These are phyloP conservation scores for Clistopyga incitator DNA, from an alignment of 2,888 invertebrate species.

Conservation along the genomic window DNA sequence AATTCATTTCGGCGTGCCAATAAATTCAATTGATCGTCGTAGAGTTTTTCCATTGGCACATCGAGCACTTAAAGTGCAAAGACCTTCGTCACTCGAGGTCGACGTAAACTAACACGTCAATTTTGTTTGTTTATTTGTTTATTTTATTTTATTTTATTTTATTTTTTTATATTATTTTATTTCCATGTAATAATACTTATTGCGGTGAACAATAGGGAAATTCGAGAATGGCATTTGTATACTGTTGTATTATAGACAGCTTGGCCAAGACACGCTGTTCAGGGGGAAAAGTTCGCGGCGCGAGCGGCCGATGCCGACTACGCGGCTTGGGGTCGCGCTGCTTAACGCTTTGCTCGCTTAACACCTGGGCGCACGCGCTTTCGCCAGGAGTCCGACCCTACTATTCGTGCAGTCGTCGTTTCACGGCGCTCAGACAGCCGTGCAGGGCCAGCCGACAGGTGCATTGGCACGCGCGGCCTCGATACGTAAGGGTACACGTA, in stretches of 20 bases:
- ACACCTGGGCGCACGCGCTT: slow-evolving; percentile 80
- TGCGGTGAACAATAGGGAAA: not conserved
- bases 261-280: not conserved
- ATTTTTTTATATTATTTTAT: too few relatives aligned
- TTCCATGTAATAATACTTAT: not conserved
- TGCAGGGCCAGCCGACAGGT: slow-evolving; percentile 30
- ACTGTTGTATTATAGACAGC: not conserved
- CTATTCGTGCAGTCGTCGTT: slow-evolving; percentile 21
- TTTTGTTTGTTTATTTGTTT: not conserved
- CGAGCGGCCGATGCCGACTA: slow-evolving; percentile 82
- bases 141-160: not conserved
- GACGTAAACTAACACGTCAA: not conserved
- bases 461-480: slow-evolving; percentile 29
- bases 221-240: not conserved
- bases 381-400: slow-evolving; percentile 6
- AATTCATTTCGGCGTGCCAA: not conserved
- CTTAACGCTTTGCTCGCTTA: slow-evolving; percentile 72
- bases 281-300: slow-evolving; percentile 74
- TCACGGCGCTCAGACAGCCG: slow-evolving; percentile 6
- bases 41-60: slow-evolving; percentile 12
- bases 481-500: slow-evolving; percentile 10
- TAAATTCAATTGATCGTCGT: not conserved
- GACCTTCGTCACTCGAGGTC: not conserved
- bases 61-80: not conserved
- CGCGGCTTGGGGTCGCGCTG: slow-evolving; percentile 76